Evolutionary conservation across 2,113 vertebrate genomes (phyloP).

Genomic region (Phyllostomus discolor): DNA sequence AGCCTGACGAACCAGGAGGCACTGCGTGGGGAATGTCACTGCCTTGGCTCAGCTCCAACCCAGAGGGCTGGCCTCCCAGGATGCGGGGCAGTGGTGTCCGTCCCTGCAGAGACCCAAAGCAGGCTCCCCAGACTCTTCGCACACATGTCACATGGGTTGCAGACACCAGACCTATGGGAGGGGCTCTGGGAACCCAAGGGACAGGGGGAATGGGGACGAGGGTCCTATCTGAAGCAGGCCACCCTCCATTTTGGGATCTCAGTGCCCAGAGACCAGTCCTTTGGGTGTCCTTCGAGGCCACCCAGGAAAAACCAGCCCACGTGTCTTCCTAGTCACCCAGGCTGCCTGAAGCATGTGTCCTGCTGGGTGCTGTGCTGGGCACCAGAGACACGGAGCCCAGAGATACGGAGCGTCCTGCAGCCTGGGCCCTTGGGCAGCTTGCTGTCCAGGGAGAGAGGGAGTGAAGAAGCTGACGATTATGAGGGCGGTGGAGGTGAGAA

Average conservation of each 20-base stretch:
- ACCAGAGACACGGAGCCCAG: not conserved
- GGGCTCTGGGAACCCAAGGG: not conserved
- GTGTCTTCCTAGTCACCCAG: not conserved
- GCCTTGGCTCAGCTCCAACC: not conserved
- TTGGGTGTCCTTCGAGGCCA: not conserved
- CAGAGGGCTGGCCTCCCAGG: not conserved
- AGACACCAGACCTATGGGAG: not conserved
- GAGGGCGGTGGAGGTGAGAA: not conserved
- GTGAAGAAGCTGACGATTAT: not conserved
- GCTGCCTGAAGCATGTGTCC: not conserved
- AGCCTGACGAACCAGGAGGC: constrained; percentile 28
- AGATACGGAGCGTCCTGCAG: not conserved
- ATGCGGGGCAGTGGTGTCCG: not conserved
- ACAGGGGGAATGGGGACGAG: not conserved
- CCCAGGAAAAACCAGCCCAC: not conserved
- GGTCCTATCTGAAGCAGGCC: not conserved
- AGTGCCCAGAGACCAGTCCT: not conserved
- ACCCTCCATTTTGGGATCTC: not conserved
- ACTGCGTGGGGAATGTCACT: constrained; percentile 59
- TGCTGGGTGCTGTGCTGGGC: not conserved
- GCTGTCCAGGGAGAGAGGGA: not conserved
- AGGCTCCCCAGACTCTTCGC: not conserved
- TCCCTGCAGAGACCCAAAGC: not conserved
- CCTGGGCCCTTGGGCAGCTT: not conserved
- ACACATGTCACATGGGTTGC: not conserved